These are phyloP conservation scores for Xanthia togata DNA, from an alignment of 2,888 invertebrate genomes.

Conservation along the genomic window DNA sequence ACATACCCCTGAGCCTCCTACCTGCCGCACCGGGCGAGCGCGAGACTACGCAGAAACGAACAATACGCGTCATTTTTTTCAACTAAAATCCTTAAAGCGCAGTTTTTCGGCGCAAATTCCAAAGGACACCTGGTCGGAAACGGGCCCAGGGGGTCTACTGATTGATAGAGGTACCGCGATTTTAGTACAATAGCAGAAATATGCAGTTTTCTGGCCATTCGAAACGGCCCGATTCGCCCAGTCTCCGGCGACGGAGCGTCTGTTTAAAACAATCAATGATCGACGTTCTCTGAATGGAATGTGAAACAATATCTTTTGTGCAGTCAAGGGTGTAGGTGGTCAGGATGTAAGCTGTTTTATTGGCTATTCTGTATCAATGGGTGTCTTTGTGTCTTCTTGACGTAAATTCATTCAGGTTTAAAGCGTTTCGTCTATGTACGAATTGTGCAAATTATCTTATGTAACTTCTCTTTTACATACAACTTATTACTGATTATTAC, in stretches of 20 bases:
- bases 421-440: slow-evolving; percentile 9
- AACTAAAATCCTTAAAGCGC: slow-evolving; percentile 81
- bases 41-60: slow-evolving; percentile 85
- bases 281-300: slow-evolving; percentile 86
- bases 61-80: slow-evolving; percentile 86
- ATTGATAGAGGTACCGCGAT: slow-evolving; percentile 87
- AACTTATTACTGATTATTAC: background rate
- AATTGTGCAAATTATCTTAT: slow-evolving; percentile 37
- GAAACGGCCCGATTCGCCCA: slow-evolving; percentile 65
- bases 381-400: slow-evolving; percentile 31
- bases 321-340: slow-evolving; percentile 76
- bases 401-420: slow-evolving; percentile 53
- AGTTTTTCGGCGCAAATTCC: slow-evolving; percentile 89
- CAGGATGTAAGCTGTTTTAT: slow-evolving; percentile 83
- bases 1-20: slow-evolving; percentile 72
- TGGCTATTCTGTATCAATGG: slow-evolving; percentile 66
- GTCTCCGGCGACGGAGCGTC: slow-evolving; percentile 87
- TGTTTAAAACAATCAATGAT: slow-evolving; percentile 90
- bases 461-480: slow-evolving; percentile 1
- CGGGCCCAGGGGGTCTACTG: slow-evolving; percentile 88
- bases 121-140: slow-evolving; percentile 90
- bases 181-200: slow-evolving; percentile 80
- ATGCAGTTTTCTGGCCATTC: slow-evolving; percentile 78
- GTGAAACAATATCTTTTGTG: slow-evolving; percentile 85
- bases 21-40: slow-evolving; percentile 77